Percentiles rank a stretch among this genome's conserved stretches.
phyloP scores from a whole-genome alignment of 1,140 invertebrate genomes.

The Eulimnadia texana region DNA sequence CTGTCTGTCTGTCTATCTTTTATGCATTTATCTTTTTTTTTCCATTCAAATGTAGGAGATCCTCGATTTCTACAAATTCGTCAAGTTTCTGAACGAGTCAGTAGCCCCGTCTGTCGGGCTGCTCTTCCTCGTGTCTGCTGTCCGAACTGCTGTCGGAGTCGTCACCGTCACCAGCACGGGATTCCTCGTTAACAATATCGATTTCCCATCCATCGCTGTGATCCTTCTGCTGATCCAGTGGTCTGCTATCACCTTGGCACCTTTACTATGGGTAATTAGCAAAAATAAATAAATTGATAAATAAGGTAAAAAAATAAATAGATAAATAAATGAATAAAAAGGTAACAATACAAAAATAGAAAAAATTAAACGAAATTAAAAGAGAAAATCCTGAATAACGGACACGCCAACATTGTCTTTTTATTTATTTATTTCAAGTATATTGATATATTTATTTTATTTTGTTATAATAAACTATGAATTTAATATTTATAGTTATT shows the following conservation, averaged over 20 bases:
- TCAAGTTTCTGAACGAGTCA: slow-evolving; percentile 8
- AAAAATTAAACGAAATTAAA: too few relatives aligned
- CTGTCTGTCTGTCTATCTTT: background rate
- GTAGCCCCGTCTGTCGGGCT: slow-evolving; percentile 3
- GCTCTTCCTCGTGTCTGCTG: slow-evolving; percentile 7
- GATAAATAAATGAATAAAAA: too few relatives aligned
- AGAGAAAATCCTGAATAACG: too few relatives aligned
- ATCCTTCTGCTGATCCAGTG: slow-evolving; percentile 10
- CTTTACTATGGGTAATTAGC: slow-evolving; percentile 3
- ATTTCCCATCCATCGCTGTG: slow-evolving; percentile 1
- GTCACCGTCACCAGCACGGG: background rate
- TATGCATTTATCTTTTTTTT: background rate
- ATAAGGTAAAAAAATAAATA: too few relatives aligned
- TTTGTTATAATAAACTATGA: too few relatives aligned
- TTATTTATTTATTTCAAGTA: too few relatives aligned
- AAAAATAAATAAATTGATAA: too few relatives aligned
- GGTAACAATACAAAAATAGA: too few relatives aligned
- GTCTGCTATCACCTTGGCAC: slow-evolving; percentile 4
- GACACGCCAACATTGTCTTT: too few relatives aligned
- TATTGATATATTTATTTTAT: too few relatives aligned
- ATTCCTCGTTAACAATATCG: background rate
- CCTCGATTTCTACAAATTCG: slow-evolving; percentile 12
- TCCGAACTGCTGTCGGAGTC: background rate
- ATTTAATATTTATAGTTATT: too few relatives aligned
- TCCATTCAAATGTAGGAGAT: slow-evolving; percentile 1